Base-by-base conservation (phyloP, 2,113 vertebrate species). In the Corydoras sp. region DNA sequence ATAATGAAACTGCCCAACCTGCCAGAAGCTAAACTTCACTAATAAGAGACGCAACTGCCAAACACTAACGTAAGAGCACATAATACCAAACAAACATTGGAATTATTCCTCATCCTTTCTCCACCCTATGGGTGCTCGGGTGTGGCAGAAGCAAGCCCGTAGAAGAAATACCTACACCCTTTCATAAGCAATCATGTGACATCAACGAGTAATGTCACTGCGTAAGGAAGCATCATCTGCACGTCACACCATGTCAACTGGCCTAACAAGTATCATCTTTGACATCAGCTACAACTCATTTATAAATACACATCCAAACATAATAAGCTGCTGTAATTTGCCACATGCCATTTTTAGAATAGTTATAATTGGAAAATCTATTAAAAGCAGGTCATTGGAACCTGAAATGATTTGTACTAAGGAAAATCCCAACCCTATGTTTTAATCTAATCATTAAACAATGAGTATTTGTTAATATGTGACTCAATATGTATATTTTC, bases 1-100 rank as follows among this genome's bases (percentile, higher is more conserved):
- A 54, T 69, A 58, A 68, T 54, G 64, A 12, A 24, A 30, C 10
- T 50, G 78, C 71, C 30, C 70, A 72, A 84, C 64, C 67, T 68
- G 65, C 50, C 60, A 69, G 62, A 72, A 76, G 74, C 5, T 9
- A 69, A 59, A 58, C 43, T 58, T 43, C 13, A 14, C 11, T 50
- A 14, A 35, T 64, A 80, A 54, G 69, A 53, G 68, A 35, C 9
- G 2, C 29, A 43, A 72, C 14, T 8, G 0, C 49, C 12, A 43
- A 59, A 58, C 43, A 29, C 35, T 10, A 66, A 35, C 13, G 24
- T 50, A 58, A 30, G n/a, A 15, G 61, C 55, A 56, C 53, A 69
- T 68, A 50, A 61, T 49, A 43, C 67, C 58, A 62, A 61, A 12
- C 24, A 65, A 55, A 51, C 53, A 65, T n/a, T 31, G 15, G 11